Percentiles rank a stretch among this genome's conserved stretches.
Evolutionary conservation across 2,888 invertebrate species (phyloP).

Genomic region (Melolontha melolontha): DNA sequence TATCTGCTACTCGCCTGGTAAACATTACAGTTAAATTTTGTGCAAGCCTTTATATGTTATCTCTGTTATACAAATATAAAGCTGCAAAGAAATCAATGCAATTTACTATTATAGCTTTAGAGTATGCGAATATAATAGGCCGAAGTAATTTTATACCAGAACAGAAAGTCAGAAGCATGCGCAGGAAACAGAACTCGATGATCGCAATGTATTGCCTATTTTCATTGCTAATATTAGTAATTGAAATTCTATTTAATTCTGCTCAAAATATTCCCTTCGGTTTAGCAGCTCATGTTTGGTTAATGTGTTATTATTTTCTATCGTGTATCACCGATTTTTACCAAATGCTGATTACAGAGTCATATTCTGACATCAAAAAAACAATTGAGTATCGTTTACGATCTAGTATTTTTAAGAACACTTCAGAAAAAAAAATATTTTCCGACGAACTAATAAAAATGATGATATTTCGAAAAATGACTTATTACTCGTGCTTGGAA

Average conservation of each 20-base stretch:
- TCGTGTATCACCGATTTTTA: neutral
- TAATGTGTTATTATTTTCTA: neutral
- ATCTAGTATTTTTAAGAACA: slow-evolving; percentile 2
- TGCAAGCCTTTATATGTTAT: neutral
- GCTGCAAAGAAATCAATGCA: neutral
- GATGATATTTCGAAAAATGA: slow-evolving; percentile 1
- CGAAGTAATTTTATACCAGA: slow-evolving; percentile 1
- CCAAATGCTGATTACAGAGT: neutral
- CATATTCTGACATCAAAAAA: slow-evolving; percentile 12
- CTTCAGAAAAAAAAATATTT: neutral
- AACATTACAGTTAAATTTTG: neutral
- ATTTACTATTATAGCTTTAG: slow-evolving; percentile 1
- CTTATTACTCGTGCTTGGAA: neutral
- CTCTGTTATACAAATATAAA: neutral
- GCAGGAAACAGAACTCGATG: neutral
- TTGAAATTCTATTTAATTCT: neutral
- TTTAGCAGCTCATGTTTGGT: slow-evolving; percentile 2
- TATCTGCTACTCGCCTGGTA: neutral
- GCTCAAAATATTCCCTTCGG: neutral
- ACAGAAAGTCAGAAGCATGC: neutral
- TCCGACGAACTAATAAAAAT: slow-evolving; percentile 14
- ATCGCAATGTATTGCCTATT: neutral
- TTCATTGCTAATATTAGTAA: neutral
- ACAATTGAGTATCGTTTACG: slow-evolving; percentile 10
- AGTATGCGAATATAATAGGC: slow-evolving; percentile 1